Percentiles rank a stretch among this genome's conserved stretches.
These are phyloP conservation scores for Tupaia tana DNA, from an alignment of 2,113 vertebrate genomes.

Conservation along the genomic window DNA sequence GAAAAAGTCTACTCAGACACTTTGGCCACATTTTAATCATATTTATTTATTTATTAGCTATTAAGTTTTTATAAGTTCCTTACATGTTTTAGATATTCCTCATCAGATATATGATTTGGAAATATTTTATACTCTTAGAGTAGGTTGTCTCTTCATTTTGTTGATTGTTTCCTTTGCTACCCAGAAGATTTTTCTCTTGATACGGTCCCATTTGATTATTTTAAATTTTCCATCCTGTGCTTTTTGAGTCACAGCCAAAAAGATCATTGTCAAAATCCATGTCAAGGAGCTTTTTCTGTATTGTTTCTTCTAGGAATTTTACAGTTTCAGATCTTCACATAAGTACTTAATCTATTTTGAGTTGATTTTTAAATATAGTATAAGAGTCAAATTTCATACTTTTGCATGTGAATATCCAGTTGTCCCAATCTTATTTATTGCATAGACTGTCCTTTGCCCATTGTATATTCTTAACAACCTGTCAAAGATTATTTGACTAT, in stretches of 20 bases:
- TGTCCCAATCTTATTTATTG: not conserved
- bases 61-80: not conserved
- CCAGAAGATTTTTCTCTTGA: not conserved
- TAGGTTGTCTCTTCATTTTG: not conserved
- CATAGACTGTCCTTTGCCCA: not conserved
- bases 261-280: not conserved
- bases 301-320: not conserved
- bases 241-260: not conserved
- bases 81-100: not conserved
- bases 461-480: not conserved
- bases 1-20: not conserved
- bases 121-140: not conserved
- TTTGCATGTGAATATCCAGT: not conserved
- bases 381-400: not conserved
- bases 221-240: not conserved
- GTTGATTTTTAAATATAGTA: not conserved
- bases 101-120: not conserved
- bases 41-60: not conserved
- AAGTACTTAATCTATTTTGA: not conserved
- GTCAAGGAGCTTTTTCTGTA: not conserved
- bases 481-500: not conserved
- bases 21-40: not conserved
- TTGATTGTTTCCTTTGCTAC: not conserved
- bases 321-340: not conserved
- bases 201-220: not conserved